Evolutionary conservation across 2,888 invertebrate species (phyloP), one percentile per base, ranked within the genome.

Genomic region (Agonopterix subpropinquella): DNA sequence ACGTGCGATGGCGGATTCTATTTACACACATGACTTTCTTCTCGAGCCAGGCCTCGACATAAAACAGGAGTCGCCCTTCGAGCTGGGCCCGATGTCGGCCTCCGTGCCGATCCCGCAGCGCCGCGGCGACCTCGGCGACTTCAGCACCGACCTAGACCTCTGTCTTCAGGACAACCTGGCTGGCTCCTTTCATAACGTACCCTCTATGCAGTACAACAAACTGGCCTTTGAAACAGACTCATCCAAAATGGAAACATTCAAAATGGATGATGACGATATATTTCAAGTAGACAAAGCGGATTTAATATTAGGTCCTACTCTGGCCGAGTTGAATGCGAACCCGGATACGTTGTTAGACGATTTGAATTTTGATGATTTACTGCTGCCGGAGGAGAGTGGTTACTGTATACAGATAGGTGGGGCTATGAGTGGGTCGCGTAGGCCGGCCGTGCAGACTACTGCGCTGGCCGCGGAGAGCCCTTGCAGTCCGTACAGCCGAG

Each of bases 281-380:
- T 95, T 96, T 74, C 89, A 95, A 89, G 95, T 96, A 48, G 96
- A 96, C 76, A 95, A 96, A 80, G 92, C 94, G 41, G 96, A 96
- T 81, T 89, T 95, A 55, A 94, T 96, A 62, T 92, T 95, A 77
- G 92, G 94, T 3, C 94, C 96, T 0, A 96, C 96, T 54, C 88
- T 97, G 49, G 95, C 95, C 0, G 96, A 96, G 73, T 80, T 97
- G 47, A 95, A 95, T 81, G 94, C 94, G 11, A 95, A 95, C 64
- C 95, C 95, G 57, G 96, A 96, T 59, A 93, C 93, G 37, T 89
- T 96, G 43, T 75, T 95, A 49, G 95, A 94, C 69, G 96, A 96
- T 78, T 90, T 96, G 57, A 96, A 94, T 78, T 95, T 96, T 76
- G 96, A 96, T 73, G 96, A 96, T 75, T 82, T 96, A 44, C 80